These are phyloP conservation scores for Scaptomyza parva DNA, from an alignment of 2,888 invertebrate genomes.

Conservation along the genomic window DNA sequence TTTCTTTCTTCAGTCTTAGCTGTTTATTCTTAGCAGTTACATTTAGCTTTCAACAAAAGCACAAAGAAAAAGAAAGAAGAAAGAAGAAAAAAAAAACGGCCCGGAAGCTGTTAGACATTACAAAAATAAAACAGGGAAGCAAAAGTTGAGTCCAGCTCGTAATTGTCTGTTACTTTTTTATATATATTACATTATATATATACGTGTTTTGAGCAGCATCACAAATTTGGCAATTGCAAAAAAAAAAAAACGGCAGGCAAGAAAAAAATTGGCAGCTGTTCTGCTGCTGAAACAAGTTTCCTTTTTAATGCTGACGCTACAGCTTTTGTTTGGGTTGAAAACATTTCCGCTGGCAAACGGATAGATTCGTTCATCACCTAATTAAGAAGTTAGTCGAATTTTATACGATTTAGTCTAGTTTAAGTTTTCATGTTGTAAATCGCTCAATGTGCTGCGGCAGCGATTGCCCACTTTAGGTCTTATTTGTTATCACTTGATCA, in stretches of 20 bases:
- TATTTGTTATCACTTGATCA: slow-evolving; percentile 40
- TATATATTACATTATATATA: slow-evolving; percentile 1
- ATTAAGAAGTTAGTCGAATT: slow-evolving; percentile 46
- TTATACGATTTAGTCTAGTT: not conserved
- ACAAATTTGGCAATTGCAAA: slow-evolving; percentile 63
- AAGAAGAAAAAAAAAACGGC: slow-evolving; percentile 4
- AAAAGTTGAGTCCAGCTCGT: slow-evolving; percentile 43
- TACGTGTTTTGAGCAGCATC: slow-evolving; percentile 19
- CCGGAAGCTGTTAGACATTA: slow-evolving; percentile 51
- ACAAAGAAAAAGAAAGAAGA: not conserved
- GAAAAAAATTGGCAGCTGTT: slow-evolving; percentile 14
- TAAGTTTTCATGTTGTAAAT: slow-evolving; percentile 51
- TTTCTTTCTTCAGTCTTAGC: not conserved
- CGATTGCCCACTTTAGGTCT: slow-evolving; percentile 70
- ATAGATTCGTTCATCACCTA: slow-evolving; percentile 60
- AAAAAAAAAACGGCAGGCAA: not conserved
- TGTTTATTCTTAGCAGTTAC: not conserved
- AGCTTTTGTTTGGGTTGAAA: slow-evolving; percentile 4
- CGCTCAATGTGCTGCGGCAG: slow-evolving; percentile 47
- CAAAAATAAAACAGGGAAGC: slow-evolving; percentile 72
- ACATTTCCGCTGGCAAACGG: slow-evolving; percentile 38
- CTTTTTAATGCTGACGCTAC: slow-evolving; percentile 37
- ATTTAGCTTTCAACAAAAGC: slow-evolving; percentile 18
- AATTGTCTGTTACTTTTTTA: slow-evolving; percentile 19
- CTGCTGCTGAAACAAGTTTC: slow-evolving; percentile 57